Evolutionary conservation across 1,140 invertebrate genomes (phyloP).

Genomic region (Drosophila bocki): DNA sequence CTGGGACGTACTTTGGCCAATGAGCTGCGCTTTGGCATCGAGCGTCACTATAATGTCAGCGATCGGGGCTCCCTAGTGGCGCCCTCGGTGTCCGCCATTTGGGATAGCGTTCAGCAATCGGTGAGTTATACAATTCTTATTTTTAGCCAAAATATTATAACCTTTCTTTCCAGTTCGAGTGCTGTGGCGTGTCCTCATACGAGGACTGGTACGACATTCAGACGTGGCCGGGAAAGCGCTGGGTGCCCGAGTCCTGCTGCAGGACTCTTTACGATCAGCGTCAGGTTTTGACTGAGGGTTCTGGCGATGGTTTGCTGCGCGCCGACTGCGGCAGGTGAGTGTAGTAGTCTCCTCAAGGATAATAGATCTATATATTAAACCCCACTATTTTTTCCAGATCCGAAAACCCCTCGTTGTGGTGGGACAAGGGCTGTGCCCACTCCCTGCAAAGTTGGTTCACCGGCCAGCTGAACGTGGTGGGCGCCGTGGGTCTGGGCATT

Average conservation of each 20-base stretch:
- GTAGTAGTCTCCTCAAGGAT: too few species aligned
- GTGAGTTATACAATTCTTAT: conserved; percentile 83
- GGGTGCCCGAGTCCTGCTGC: conserved; percentile 93
- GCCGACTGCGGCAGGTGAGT: conserved; percentile 77
- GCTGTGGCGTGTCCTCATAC: conserved; percentile 93
- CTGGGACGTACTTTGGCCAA: conserved; percentile 88
- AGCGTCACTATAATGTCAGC: conserved; percentile 89
- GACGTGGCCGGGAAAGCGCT: conserved; percentile 90
- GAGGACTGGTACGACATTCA: conserved; percentile 94
- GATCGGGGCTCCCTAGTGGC: conserved; percentile 86
- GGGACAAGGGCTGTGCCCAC: conserved; percentile 89
- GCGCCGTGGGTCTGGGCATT: conserved; percentile 89
- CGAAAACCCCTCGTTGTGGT: conserved; percentile 88
- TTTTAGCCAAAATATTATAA: neutral
- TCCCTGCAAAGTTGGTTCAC: conserved; percentile 90
- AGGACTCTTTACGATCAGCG: conserved; percentile 86
- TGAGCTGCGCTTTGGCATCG: conserved; percentile 90
- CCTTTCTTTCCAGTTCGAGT: conserved; percentile 88
- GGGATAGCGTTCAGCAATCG: conserved; percentile 90
- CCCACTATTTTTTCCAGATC: conserved; percentile 61
- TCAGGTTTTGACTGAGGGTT: conserved; percentile 85
- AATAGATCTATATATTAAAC: neutral
- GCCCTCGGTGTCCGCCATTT: conserved; percentile 88
- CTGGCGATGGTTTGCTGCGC: conserved; percentile 67
- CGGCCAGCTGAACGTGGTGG: conserved; percentile 89